These are phyloP conservation scores for Xenus cinereus DNA, from an alignment of 2,113 vertebrate genomes.

Conservation along the genomic window DNA sequence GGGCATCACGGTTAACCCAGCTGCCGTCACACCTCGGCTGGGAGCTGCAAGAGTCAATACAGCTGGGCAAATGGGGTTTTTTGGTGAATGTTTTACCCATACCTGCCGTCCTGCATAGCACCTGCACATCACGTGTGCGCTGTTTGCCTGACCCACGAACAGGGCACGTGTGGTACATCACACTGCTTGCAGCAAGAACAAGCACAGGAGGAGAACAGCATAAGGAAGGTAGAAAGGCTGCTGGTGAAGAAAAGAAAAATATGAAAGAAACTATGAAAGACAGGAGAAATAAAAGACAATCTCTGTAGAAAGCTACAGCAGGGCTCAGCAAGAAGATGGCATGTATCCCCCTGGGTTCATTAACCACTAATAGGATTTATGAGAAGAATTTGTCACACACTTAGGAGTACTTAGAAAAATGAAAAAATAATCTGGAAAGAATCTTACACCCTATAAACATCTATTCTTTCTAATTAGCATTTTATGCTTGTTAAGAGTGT, in stretches of 20 bases:
- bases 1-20: background rate
- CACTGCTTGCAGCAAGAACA: background rate
- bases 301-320: background rate
- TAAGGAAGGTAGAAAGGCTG: background rate
- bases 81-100: background rate
- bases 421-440: background rate
- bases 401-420: background rate
- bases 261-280: background rate
- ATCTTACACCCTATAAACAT: background rate
- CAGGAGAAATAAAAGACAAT: background rate
- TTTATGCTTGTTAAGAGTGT: background rate
- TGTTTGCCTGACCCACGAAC: background rate
- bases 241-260: background rate
- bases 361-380: background rate
- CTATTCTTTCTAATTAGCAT: background rate
- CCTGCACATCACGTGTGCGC: background rate
- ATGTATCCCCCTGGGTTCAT: background rate
- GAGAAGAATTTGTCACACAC: background rate
- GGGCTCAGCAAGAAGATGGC: background rate
- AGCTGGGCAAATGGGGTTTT: accelerated
- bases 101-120: background rate
- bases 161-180: no score
- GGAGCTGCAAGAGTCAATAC: background rate
- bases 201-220: background rate
- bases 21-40: background rate